Evolutionary conservation across 2,888 invertebrate species (phyloP), one percentile per base, ranked within the genome.

Genomic region (Melitaea athalia): DNA sequence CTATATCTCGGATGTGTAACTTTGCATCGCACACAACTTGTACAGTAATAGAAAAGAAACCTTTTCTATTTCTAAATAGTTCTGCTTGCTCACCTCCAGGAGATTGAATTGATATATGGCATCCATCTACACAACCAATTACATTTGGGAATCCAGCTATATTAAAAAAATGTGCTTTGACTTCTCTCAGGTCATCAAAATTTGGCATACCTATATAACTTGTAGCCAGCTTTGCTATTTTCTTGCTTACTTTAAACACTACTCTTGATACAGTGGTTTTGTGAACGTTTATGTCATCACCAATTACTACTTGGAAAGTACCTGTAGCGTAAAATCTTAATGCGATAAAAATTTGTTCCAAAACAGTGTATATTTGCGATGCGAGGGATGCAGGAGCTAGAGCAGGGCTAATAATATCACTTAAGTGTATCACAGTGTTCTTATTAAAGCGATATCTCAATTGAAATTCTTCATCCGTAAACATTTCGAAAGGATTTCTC

Each of bases 111-210:
- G 33, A 6, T 33, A 33, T 33, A 6, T 33, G 33, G 33, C 4
- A 63, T 62, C 72, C 71, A 59, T 73, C 72, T 38, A 72, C 31
- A 62, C 69, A 70, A 62, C 72, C 72, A 50, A 72, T 65, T 3
- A 70, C 68, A 65, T 69, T 68, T 49, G 75, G 74, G 33, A 33
- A 33, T 33, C 33, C 33, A 33, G 33, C 33, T 33, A 33, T 33
- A 33, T 33, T 33, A 45, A 45, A 45, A 45, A 45, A 45, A 5
- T 45, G 11, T 10, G 45, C 45, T 12, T 45, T 45, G 10, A 45
- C 45, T 45, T 45, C 12, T 45, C 45, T 45, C 45, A 45, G 45
- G 45, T 45, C 45, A 12, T 45, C 45, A 2, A 12, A 45, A 45
- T 45, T 45, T 45, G 45, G 45, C 45, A 45, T 45, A 12, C 45